phyloP scores from a whole-genome alignment of 2,797 vertebrate species.

The Molossus alvarezi region DNA sequence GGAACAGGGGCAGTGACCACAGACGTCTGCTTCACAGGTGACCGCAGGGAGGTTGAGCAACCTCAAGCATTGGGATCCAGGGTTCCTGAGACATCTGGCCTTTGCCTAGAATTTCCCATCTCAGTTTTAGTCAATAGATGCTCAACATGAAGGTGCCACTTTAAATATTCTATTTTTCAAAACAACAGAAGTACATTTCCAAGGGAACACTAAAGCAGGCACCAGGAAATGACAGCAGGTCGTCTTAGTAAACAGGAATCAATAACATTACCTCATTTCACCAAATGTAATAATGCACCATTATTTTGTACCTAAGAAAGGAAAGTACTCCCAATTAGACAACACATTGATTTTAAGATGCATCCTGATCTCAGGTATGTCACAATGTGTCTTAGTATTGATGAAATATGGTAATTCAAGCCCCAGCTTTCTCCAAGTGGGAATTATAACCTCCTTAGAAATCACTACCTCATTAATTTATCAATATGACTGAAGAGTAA shows the following conservation, averaged over 20 bases:
- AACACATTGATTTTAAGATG: neutral
- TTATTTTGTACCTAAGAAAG: slow-evolving; percentile 22
- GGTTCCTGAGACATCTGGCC: neutral
- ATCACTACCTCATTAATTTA: neutral
- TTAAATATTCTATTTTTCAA: neutral
- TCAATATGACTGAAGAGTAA: neutral
- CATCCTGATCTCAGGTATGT: neutral
- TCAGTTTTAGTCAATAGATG: neutral
- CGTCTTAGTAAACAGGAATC: neutral
- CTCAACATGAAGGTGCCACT: slow-evolving; percentile 4
- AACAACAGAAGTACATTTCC: neutral
- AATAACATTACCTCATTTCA: neutral
- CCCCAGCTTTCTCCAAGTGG: neutral
- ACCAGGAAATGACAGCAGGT: neutral
- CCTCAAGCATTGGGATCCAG: neutral
- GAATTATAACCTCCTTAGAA: neutral
- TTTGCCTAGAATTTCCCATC: neutral
- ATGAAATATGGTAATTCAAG: neutral
- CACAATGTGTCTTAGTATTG: neutral
- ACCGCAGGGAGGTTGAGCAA: neutral
- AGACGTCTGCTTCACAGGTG: neutral
- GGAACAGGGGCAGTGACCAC: neutral
- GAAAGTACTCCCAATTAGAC: neutral
- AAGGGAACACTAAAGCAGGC: neutral
- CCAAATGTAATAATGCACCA: neutral